Evolutionary conservation across 2,888 invertebrate genomes (phyloP), one percentile per base, ranked within the genome.

Genomic region (Torymus auratus): DNA sequence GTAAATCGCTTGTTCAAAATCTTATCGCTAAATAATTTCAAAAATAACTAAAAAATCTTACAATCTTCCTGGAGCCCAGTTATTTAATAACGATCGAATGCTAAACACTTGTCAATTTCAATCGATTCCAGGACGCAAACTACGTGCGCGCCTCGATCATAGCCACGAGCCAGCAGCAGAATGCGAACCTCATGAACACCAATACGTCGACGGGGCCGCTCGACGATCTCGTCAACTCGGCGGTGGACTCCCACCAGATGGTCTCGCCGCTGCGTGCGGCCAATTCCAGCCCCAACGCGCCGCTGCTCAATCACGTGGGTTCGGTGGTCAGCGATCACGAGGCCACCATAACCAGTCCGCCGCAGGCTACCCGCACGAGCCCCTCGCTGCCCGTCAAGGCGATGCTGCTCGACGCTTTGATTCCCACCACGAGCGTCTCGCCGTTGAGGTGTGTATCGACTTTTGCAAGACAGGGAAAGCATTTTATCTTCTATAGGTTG

Each of bases 371-470:
- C 14, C 71, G 50, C 12, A 62, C 75, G 0, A 82, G 41, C 12
- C 74, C 82, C 91, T 92, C 12, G 92, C 93, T 94, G 50, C 94
- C 94, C 50, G 94, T 94, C 85, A 95, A 95, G 84, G 94, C 94
- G n/a, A 95, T 96, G 93, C 93, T 96, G 64, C 92, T 95, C 74
- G 95, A 94, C 88, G 95, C 95, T 2, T 81, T 88, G 10, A 85
- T 88, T 84, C 90, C 89, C 0, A 15, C 62, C 5, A 14, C 56
- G 13, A 79, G 61, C 53, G 79, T 82, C 2, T 74, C 82, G 11
- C 75, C 78, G 0, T 41, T 82, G n/a, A 76, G 71, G 82, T 78
- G 13, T 5, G 50, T 62, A 56, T 68, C 7, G 7, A 52, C 10
- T 41, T 41, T 41, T 41, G 7, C 7, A 7, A 41, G 7, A 41